Percentiles rank a stretch among this genome's conserved stretches.
Evolutionary conservation across 2,888 invertebrate species (phyloP).

Genomic region (Lithophane semibrunnea): DNA sequence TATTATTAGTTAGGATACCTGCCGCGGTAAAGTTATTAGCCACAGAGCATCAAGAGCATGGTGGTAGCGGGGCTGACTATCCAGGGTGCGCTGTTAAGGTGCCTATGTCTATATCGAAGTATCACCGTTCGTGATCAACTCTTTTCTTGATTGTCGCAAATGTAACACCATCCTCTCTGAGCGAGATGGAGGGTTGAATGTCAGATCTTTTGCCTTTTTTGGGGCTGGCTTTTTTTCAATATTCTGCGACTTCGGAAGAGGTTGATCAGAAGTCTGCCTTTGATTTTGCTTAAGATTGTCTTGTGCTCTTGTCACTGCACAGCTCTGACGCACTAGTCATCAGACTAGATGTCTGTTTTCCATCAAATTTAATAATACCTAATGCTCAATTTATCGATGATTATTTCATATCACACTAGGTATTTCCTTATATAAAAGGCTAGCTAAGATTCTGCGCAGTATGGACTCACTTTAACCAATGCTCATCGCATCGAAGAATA

Average conservation of each 20-base stretch:
- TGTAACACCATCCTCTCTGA: not conserved
- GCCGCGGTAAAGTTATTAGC: not conserved
- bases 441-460: not conserved
- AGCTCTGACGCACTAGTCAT: not conserved
- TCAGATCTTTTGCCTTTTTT: not conserved
- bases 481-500: conserved; percentile 18
- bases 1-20: not conserved
- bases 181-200: not conserved
- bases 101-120: not conserved
- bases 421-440: conserved; percentile 1
- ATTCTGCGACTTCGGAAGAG: not conserved
- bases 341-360: not conserved
- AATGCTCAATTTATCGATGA: not conserved
- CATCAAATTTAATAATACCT: not conserved
- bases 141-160: not conserved
- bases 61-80: not conserved
- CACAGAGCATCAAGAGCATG: not conserved
- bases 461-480: conserved; percentile 13
- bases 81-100: not conserved
- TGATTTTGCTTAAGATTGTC: not conserved
- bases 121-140: not conserved
- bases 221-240: too few species aligned
- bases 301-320: not conserved
- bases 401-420: not conserved
- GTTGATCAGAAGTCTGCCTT: not conserved